Base-by-base conservation (phyloP, 2,797 vertebrate genomes). In the Poeciliopsis gracilis region DNA sequence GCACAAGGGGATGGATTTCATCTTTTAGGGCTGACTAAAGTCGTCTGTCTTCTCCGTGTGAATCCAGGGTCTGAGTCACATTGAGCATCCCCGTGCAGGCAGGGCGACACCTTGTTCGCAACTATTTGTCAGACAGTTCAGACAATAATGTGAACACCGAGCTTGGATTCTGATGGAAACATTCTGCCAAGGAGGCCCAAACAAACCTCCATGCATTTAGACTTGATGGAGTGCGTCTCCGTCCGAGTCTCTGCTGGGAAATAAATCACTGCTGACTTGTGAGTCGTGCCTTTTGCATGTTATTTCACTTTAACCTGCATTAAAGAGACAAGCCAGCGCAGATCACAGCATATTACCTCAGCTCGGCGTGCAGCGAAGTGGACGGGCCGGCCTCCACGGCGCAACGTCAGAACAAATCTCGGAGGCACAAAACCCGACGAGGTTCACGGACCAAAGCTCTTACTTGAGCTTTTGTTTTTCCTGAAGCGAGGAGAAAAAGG, bases 41-140 rank as follows among this genome's bases (percentile, higher is more conserved):
- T 91, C 87, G 90, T 94, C 90, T 79, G 82, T 92, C 89, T 90
- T 89, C 88, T 36, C 86, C 10, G 72, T 80, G 83, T 79, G 81
- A 85, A 85, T 88, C 82, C 86, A 91, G 93, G 86, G 88, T 90
- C 86, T 90, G 83, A 91, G 87, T 89, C 89, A 89, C 90, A 90
- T 87, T 90, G 88, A 92, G 88, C 77, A 53, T 90, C 81, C 66
- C 38, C 71, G 13, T 80, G 78, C 82, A 86, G 87, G 88, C 85
- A 59, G 87, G 83, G 73, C 79, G 88, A 57, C 86, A 77, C 86
- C 83, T 82, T 83, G 86, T 81, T 80, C 81, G 76, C 71, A 77
- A 74, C 79, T 85, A 84, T 90, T 89, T 90, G 91, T 92, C 90
- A 79, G 47, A 76, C 66, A 66, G 61, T 47, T 57, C 74, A 33